A percentile compares a stretch with the other conserved stretches of the same genome.
phyloP scores from a whole-genome alignment of 2,888 invertebrate species.

The Chrysodeixis includens region DNA sequence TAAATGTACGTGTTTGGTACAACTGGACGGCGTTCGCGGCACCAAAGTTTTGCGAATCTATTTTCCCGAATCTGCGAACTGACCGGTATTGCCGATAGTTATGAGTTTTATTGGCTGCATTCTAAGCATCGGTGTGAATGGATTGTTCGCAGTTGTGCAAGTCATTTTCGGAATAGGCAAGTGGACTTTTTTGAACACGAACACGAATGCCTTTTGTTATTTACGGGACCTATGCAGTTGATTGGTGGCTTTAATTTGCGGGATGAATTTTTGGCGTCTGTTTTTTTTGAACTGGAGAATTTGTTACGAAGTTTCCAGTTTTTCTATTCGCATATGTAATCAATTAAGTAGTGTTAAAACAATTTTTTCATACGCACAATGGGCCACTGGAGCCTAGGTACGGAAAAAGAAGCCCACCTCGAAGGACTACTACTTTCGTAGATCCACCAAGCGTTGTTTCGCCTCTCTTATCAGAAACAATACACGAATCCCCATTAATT shows the following conservation, averaged over 20 bases:
- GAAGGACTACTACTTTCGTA: no score
- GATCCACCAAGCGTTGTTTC: no score
- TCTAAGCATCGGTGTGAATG: constrained; percentile 42
- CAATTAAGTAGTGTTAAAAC: no score
- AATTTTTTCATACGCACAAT: no score
- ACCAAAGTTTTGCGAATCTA: constrained; percentile 13
- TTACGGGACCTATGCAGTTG: constrained; percentile 5
- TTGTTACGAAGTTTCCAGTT: no score
- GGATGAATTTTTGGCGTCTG: not conserved
- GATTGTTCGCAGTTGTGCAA: constrained; percentile 36
- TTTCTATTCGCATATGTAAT: no score
- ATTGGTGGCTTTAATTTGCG: constrained; percentile 4
- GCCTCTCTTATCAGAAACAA: not conserved
- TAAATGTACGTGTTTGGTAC: constrained; percentile 54
- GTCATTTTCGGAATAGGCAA: constrained; percentile 28
- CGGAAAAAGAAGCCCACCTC: no score
- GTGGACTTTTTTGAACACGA: constrained; percentile 17
- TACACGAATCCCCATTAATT: not conserved
- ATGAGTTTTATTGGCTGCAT: constrained; percentile 49
- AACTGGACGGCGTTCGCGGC: constrained; percentile 14
- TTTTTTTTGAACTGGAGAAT: not conserved
- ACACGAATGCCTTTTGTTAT: not conserved
- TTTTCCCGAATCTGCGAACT: constrained; percentile 26
- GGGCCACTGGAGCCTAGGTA: no score
- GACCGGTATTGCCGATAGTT: constrained; percentile 44